Evolutionary conservation across 2,888 invertebrate genomes (phyloP), one percentile per base, ranked within the genome.

Genomic region (Platypus cylindrus): DNA sequence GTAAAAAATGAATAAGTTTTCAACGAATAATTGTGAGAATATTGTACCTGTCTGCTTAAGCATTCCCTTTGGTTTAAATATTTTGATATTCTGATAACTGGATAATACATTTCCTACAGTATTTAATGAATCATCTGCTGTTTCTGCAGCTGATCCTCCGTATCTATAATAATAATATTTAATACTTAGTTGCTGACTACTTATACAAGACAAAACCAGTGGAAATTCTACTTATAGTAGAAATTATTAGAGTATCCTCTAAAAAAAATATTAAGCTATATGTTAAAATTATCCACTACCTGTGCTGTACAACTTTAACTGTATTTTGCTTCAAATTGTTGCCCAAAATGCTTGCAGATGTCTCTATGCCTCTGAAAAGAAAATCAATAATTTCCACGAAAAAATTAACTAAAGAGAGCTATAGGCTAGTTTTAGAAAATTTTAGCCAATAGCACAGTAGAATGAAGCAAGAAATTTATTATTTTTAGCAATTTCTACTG

Each of bases 231-330:
- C 30, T 5, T 29, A 11, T 15, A 9, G 5, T 29, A n/a, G n/a
- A n/a, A n/a, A n/a, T n/a, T n/a, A n/a, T n/a, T n/a, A n/a, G n/a
- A n/a, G n/a, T n/a, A 22, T 9, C 24, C 13, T 22, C 24, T 12
- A 13, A 11, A 34, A 34, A 36, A 27, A 3, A 7, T 20, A 20
- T 20, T 20, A 37, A 26, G 14, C 8, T 29, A 16, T 29, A 30
- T 16, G 9, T 22, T 14, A 17, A 26, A 18, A 36, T 11, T 2
- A 5, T 15, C 29, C 55, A 66, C 60, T 63, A 82, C 80, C 74
- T 80, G 53, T 83, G 73, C 47, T 75, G 65, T 24, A 84, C 78
- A 34, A 82, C 70, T 50, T 72, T 70, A 1, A 82, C 81, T 1
- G 82, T 82, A 56, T 83, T 81, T 45, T 77, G 65, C 31, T 78